phyloP scores from a whole-genome alignment of 1,140 invertebrate genomes.

The Polypedilum pembai region DNA sequence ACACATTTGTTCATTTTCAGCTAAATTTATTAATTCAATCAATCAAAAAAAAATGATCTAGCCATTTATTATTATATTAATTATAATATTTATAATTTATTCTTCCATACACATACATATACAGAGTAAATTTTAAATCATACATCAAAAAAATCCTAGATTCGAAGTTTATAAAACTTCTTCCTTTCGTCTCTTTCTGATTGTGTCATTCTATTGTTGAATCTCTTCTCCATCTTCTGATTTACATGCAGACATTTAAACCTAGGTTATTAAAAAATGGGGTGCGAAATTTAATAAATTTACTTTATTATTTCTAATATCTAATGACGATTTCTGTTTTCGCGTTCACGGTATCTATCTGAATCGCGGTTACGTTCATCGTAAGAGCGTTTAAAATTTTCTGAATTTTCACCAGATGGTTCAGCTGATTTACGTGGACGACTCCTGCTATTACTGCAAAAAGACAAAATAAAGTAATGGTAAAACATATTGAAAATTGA shows the following conservation, averaged over 20 bases:
- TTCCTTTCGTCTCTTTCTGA: no score
- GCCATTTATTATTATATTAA: not conserved
- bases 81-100: not conserved
- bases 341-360: constrained; percentile 50
- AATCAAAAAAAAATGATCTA: not conserved
- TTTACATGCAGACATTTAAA: not conserved
- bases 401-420: constrained; percentile 46
- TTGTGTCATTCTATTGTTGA: not conserved
- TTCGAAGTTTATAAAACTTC: no score
- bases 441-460: constrained; percentile 43
- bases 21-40: not conserved
- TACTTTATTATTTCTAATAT: not conserved
- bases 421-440: constrained; percentile 55
- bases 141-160: no score
- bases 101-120: not conserved
- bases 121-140: no score
- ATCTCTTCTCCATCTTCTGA: not conserved
- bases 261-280: not conserved
- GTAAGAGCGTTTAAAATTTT: constrained; percentile 60
- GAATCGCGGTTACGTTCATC: constrained; percentile 71
- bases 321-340: not conserved
- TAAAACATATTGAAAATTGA: not conserved
- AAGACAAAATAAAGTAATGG: constrained; percentile 22
- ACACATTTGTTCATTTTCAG: not conserved
- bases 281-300: not conserved